Conservation (phyloP, 2,888 invertebrate genomes). For the Aspidapion aeneum region DNA sequence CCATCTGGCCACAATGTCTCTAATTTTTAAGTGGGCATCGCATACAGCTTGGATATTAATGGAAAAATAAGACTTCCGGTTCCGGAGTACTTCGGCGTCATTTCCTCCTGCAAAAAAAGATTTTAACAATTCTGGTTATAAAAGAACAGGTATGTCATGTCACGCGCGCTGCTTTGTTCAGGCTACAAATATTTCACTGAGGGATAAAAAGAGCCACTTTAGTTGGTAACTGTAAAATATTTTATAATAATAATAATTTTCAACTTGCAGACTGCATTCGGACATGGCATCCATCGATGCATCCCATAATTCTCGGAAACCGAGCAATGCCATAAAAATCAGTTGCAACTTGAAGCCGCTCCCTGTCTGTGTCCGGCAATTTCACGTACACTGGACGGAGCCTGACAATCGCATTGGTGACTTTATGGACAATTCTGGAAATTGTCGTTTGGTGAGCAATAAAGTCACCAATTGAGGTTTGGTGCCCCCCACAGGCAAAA, state of each 20-base stretch:
- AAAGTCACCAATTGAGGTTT: neutral
- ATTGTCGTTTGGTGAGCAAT: neutral
- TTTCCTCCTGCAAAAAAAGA: constrained; percentile 18
- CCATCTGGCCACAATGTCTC: constrained; percentile 23
- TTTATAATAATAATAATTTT: neutral
- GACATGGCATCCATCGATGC: too few relatives aligned
- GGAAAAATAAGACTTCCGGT: constrained; percentile 33
- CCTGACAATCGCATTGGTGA: neutral
- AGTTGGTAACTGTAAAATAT: too few relatives aligned
- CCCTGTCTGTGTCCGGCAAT: too few relatives aligned
- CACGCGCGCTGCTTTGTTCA: too few relatives aligned
- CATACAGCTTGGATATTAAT: constrained; percentile 32
- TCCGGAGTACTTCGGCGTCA: constrained; percentile 30
- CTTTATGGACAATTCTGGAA: neutral
- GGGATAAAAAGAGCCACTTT: too few relatives aligned
- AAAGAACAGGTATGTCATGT: neutral
- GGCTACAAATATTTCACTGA: too few relatives aligned
- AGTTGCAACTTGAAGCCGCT: neutral
- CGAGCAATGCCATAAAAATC: constrained; percentile 3
- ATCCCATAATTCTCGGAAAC: constrained; percentile 4
- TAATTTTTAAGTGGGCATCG: constrained; percentile 26
- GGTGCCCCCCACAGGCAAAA: too few relatives aligned
- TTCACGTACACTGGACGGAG: neutral
- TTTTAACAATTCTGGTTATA: neutral
- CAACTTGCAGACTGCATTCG: neutral